A percentile compares a stretch with the other conserved stretches of the same genome.
These are phyloP conservation scores for Drosophila subsilvestris DNA, from an alignment of 2,888 invertebrate species.

Conservation along the genomic window DNA sequence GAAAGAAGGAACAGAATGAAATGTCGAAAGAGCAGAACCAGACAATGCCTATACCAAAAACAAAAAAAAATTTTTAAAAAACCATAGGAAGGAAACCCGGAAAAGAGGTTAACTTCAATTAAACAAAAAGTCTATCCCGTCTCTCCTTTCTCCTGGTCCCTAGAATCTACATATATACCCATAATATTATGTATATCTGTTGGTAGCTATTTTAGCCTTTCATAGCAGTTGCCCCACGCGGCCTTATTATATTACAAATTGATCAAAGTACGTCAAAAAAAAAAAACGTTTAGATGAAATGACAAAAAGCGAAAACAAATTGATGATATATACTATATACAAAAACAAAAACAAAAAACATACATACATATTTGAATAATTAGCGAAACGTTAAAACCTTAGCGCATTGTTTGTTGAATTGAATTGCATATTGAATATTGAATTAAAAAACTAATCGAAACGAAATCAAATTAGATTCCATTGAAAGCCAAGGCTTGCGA, in stretches of 20 bases:
- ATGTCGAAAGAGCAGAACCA: too few species aligned
- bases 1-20: neutral
- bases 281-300: constrained; percentile 30
- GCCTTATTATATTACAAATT: constrained; percentile 56
- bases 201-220: constrained; percentile 46
- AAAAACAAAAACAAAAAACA: neutral
- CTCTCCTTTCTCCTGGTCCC: neutral
- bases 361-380: constrained; percentile 42
- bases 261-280: constrained; percentile 33
- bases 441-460: constrained; percentile 33
- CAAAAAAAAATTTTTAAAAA: neutral
- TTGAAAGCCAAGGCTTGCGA: constrained; percentile 16
- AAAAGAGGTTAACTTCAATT: neutral
- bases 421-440: constrained; percentile 7
- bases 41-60: too few species aligned
- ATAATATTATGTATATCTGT: constrained; percentile 4
- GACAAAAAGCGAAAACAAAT: constrained; percentile 5
- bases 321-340: constrained; percentile 3
- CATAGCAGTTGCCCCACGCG: constrained; percentile 71
- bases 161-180: constrained; percentile 9
- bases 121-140: neutral
- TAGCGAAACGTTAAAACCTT: constrained; percentile 67
- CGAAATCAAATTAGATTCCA: constrained; percentile 38
- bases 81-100: neutral
- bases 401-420: constrained; percentile 69